phyloP scores from a whole-genome alignment of 1,140 invertebrate genomes.

The Achroia grisella region DNA sequence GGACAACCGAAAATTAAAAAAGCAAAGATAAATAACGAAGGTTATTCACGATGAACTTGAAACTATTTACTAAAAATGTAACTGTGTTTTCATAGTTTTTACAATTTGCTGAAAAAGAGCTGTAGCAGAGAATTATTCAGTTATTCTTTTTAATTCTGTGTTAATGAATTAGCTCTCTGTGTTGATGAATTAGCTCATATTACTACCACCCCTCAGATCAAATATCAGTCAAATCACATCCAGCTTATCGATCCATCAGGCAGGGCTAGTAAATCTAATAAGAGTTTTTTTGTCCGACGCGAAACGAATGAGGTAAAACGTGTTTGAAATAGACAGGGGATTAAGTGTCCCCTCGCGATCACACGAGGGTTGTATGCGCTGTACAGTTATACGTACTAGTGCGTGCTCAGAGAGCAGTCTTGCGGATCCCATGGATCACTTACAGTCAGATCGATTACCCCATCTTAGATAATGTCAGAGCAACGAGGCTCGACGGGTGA shows the following conservation, averaged over 20 bases:
- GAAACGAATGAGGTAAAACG: conserved; percentile 69
- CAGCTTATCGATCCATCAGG: conserved; percentile 45
- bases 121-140: too few species aligned
- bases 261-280: conserved; percentile 59
- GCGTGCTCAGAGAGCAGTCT: conserved; percentile 36
- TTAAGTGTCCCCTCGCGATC: conserved; percentile 61
- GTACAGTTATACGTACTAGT: conserved; percentile 11
- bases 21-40: too few species aligned
- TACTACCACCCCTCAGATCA: conserved; percentile 6
- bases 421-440: conserved; percentile 44
- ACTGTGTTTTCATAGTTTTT: too few species aligned
- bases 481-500: too few species aligned
- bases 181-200: not conserved
- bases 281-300: conserved; percentile 64
- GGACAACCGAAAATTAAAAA: too few species aligned
- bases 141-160: too few species aligned
- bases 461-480: not conserved
- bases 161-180: too few species aligned
- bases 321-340: conserved; percentile 72
- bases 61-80: too few species aligned
- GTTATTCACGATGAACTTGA: too few species aligned
- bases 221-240: conserved; percentile 44
- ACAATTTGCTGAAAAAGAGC: too few species aligned
- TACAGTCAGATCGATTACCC: conserved; percentile 50
- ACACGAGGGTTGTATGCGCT: conserved; percentile 19